These are phyloP conservation scores for Drosophila anomalata DNA, from an alignment of 2,888 invertebrate species.

Conservation along the genomic window DNA sequence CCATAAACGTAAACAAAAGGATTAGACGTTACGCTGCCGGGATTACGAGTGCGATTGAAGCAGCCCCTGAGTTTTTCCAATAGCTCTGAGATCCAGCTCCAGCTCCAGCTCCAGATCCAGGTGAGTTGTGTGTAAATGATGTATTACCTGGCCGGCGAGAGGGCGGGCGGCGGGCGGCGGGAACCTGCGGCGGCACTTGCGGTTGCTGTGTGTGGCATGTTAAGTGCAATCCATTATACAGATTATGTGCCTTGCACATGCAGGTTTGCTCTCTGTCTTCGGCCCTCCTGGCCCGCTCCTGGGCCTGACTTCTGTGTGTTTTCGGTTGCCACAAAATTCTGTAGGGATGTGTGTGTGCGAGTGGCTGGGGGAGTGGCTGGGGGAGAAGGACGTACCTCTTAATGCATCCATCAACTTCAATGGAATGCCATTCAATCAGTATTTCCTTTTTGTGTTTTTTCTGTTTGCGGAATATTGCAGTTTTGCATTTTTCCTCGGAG, in stretches of 20 bases:
- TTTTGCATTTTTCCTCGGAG: conserved; percentile 33
- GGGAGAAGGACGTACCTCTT: conserved; percentile 12
- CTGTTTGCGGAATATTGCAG: conserved; percentile 16
- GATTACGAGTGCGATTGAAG: conserved; percentile 30
- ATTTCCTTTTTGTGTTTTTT: conserved; percentile 20
- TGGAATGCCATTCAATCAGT: conserved; percentile 53
- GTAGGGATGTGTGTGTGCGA: conserved; percentile 6
- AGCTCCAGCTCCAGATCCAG: conserved; percentile 42
- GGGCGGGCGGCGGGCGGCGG: not conserved
- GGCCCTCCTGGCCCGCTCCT: conserved; percentile 4
- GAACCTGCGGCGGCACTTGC: conserved; percentile 45
- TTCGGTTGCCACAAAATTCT: conserved; percentile 47
- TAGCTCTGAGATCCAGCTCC: conserved; percentile 6
- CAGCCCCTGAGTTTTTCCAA: conserved; percentile 7
- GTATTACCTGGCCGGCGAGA: conserved; percentile 57
- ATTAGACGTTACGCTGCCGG: conserved; percentile 57
- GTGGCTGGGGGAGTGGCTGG: not conserved
- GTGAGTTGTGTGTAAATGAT: conserved; percentile 74
- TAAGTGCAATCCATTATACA: conserved; percentile 80
- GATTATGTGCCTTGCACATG: conserved; percentile 55
- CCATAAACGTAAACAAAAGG: conserved; percentile 78
- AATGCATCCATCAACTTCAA: conserved; percentile 52
- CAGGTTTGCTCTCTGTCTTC: conserved; percentile 37
- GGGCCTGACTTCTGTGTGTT: conserved; percentile 32
- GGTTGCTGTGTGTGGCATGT: conserved; percentile 72